A percentile compares a stretch with the other conserved stretches of the same genome.
phyloP scores from a whole-genome alignment of 2,113 vertebrate genomes.

The Gracilinanus agilis region DNA sequence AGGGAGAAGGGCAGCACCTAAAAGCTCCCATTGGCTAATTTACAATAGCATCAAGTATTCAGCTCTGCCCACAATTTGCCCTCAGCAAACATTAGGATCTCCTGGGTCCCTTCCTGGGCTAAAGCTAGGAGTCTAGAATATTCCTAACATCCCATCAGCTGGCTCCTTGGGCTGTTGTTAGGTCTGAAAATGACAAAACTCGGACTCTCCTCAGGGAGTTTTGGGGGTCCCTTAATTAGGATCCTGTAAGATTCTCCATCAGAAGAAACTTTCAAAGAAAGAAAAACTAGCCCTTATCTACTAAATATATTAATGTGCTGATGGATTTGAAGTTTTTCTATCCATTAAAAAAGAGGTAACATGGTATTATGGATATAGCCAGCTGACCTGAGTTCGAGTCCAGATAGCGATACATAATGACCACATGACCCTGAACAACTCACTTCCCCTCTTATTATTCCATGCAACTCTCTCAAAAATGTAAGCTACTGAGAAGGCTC shows the following conservation, averaged over 20 bases:
- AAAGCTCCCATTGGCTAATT: not conserved
- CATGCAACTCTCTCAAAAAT: not conserved
- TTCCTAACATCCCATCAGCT: not conserved
- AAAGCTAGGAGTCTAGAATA: not conserved
- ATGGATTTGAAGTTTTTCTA: not conserved
- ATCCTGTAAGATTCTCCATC: no score
- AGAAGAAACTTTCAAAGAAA: constrained; percentile 1
- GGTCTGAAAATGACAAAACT: constrained; percentile 23
- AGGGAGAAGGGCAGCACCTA: constrained; percentile 1
- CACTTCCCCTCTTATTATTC: not conserved
- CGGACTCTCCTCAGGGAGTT: constrained; percentile 13
- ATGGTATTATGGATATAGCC: no score
- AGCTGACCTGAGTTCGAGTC: no score
- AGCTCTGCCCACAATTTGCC: fast-evolving
- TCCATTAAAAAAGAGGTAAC: not conserved
- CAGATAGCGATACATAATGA: no score
- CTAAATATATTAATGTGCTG: not conserved
- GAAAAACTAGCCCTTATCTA: not conserved
- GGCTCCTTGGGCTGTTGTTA: constrained; percentile 29
- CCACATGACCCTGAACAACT: no score
- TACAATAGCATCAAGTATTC: not conserved
- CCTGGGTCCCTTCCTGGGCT: no score
- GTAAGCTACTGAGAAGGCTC: not conserved
- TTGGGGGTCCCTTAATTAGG: not conserved
- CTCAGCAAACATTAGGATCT: not conserved